Conservation (phyloP, 2,888 invertebrate species). For the Pseudanteris insignis region DNA sequence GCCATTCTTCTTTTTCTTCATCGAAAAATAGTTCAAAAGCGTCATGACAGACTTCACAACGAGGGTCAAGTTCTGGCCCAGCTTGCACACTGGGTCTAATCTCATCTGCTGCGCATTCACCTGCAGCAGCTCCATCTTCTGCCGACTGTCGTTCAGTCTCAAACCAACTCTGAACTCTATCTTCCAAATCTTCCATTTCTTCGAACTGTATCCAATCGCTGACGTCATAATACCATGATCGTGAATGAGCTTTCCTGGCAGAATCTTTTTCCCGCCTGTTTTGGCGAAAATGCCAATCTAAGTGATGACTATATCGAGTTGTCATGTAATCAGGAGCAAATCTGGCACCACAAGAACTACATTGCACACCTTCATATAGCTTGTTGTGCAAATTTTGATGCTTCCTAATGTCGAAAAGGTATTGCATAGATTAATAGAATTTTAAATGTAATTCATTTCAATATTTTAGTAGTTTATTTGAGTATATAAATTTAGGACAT, state of each 20-base stretch:
- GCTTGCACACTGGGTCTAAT: slow-evolving; percentile 79
- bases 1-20: slow-evolving; percentile 98
- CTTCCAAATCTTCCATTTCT: slow-evolving; percentile 91
- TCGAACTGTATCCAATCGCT: slow-evolving; percentile 95
- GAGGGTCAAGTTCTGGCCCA: slow-evolving; percentile 73
- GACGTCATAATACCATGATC: slow-evolving; percentile 90
- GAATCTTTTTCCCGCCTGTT: slow-evolving; percentile 89
- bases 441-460: too few species aligned
- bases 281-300: slow-evolving; percentile 98
- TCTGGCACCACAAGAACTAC: slow-evolving; percentile 93
- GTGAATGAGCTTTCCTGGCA: slow-evolving; percentile 81
- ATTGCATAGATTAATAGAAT: too few species aligned
- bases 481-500: slow-evolving; percentile 66
- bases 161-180: slow-evolving; percentile 89
- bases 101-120: slow-evolving; percentile 71
- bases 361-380: slow-evolving; percentile 92
- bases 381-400: slow-evolving; percentile 76
- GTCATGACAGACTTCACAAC: slow-evolving; percentile 92
- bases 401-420: too few species aligned
- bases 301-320: slow-evolving; percentile 90
- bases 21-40: slow-evolving; percentile 94
- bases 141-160: slow-evolving; percentile 76
- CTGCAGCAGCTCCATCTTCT: slow-evolving; percentile 69
- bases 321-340: slow-evolving; percentile 87
- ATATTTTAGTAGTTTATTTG: too few species aligned